Conservation (phyloP, 1,140 invertebrate genomes). For the Lepidurus arcticus region DNA sequence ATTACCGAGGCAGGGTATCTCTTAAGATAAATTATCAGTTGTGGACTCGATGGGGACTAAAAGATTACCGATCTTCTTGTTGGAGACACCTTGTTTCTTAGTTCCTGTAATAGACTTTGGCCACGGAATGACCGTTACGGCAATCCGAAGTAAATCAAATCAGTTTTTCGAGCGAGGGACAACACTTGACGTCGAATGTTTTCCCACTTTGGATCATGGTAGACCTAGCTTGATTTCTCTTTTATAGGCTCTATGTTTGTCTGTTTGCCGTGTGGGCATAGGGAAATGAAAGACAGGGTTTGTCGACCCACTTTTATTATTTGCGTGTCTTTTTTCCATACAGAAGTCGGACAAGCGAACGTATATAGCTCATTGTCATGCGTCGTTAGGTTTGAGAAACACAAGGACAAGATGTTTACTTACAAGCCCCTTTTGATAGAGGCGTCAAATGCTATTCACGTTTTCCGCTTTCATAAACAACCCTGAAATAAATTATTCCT, state of each 20-base stretch:
- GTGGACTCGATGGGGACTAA: neutral
- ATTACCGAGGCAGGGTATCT: neutral
- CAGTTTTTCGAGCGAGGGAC: neutral
- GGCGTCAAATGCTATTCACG: neutral
- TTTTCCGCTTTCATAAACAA: neutral
- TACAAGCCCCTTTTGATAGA: neutral
- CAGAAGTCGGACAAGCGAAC: neutral
- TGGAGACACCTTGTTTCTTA: neutral
- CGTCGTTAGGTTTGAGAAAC: neutral
- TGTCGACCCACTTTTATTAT: neutral
- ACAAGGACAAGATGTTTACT: conserved; percentile 9
- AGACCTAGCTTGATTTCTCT: neutral
- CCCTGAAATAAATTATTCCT: neutral
- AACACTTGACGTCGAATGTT: neutral
- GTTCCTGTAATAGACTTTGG: neutral
- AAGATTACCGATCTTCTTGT: neutral
- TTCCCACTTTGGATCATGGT: neutral
- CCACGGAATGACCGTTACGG: neutral
- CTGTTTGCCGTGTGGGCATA: neutral
- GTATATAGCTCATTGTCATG: conserved; percentile 11
- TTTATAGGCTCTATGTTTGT: neutral
- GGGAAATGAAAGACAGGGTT: neutral
- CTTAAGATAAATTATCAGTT: neutral
- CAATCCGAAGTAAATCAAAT: neutral
- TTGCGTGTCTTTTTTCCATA: neutral